These are phyloP conservation scores for Chamaea fasciata DNA, from an alignment of 2,113 vertebrate genomes.

Conservation along the genomic window DNA sequence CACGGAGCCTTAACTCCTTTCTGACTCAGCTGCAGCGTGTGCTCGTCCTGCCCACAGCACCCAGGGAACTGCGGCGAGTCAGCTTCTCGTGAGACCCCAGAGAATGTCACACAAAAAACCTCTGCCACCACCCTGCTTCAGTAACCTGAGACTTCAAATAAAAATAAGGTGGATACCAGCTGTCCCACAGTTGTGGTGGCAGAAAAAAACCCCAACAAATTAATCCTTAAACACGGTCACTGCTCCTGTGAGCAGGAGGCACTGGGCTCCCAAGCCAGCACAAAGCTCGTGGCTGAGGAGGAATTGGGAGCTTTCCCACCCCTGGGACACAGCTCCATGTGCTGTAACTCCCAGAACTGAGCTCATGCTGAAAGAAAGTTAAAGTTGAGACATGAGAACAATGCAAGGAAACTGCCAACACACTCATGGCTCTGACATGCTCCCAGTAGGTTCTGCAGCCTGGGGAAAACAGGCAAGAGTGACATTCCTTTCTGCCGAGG, in stretches of 20 bases:
- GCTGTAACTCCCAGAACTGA: neutral
- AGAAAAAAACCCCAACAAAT: neutral
- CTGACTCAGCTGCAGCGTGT: neutral
- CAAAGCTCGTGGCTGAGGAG: neutral
- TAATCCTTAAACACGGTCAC: neutral
- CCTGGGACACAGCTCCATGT: neutral
- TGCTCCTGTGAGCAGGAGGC: neutral
- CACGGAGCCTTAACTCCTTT: neutral
- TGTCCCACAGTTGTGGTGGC: neutral
- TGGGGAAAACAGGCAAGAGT: neutral
- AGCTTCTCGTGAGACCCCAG: neutral
- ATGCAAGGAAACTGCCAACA: slow-evolving; percentile 61
- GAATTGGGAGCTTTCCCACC: neutral
- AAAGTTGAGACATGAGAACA: slow-evolving; percentile 52
- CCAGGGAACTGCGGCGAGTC: fast-evolving
- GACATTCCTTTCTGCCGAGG: slow-evolving; percentile 24
- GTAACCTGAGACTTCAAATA: neutral
- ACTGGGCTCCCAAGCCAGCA: neutral
- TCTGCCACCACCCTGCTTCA: neutral
- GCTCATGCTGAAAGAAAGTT: slow-evolving; percentile 33
- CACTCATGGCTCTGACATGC: slow-evolving; percentile 5
- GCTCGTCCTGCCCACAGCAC: neutral
- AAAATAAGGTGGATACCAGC: neutral
- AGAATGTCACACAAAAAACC: neutral
- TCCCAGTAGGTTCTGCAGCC: slow-evolving; percentile 8